Base-by-base conservation (phyloP, 2,113 vertebrate species). In the Smithornis capensis region DNA sequence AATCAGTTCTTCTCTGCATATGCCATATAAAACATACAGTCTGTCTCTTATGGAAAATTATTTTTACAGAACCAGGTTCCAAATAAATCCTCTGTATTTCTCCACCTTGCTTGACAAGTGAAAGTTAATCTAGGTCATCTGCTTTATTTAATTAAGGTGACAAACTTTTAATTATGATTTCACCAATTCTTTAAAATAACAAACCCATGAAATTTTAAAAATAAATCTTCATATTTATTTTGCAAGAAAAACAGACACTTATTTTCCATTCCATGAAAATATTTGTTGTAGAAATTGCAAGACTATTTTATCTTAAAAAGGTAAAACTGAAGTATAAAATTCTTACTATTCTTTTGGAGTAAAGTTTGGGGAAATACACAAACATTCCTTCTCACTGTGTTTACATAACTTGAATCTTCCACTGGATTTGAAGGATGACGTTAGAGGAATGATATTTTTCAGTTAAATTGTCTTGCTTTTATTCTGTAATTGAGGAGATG, bases 1-100 rank as follows among this genome's bases (percentile, higher is more conserved):
- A 63, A 7, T 38, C 0, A 0, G 10, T 23, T 45, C 31, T 47
- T 52, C 29, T 31, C 22, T 50, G 18, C 3, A 6, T 33, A 23
- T 52, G 31, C 7, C 35, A 38, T 5, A 10, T 3, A 7, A 7
- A 40, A 19, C 8, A 5, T 49, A 18, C 4, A 69, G 12, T 3
- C 16, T 69, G 19, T n/a, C 17, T 78, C 7, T 57, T 44, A n/a
- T 3, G 8, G 24, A 81, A 70, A 81, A 67, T 11, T 29, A 3
- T 45, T 70, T 87, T 89, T 64, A n/a, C 4, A 53, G 19, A 31
- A 62, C 2, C 3, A 21, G 12, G 22, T 53, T 87, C 44, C 9
- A 45, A 24, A 93, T 3, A 45, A 84, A 65, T 28, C 2, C 10
- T 33, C 6, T 33, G 1, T 49, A 45, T 84, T 81, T 65, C 17